Base-by-base conservation (phyloP, 1,140 invertebrate genomes). In the Thaumetopoea pityocampa region DNA sequence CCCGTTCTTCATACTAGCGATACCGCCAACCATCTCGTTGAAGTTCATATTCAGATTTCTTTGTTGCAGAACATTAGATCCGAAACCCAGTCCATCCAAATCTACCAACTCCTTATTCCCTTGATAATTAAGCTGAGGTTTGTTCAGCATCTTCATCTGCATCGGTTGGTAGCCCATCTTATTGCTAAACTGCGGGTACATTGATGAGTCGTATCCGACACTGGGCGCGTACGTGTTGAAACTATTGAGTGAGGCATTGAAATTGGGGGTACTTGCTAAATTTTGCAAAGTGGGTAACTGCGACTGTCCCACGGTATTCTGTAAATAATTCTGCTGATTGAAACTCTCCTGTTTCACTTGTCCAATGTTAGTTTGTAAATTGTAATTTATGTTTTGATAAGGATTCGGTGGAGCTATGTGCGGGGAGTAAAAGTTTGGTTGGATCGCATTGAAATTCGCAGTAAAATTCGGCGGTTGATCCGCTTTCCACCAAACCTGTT, bases 141-240 rank as follows among this genome's bases (percentile, higher is more conserved):
- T 71, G 23, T 68, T 60, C 36, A 54, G 19, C 29, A 63, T 52
- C 30, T 67, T 61, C 52, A 61, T 56, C 17, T 66, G 61, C 9
- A 67, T 10, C 2, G 65, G 63, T 15, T 61, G 73, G 55, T 64
- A 78, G 5, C 45, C 32, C 3, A 73, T 30, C 36, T 73, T 81
- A 16, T 59, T 70, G 20, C 10, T 49, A 36, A 80, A 83, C 22
- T 80, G 71, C 0, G 78, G 76, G 44, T 83, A 83, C 73, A 83
- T 74, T 0, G 73, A 48, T 1, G 78, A 64, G 28, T 83, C 78
- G 36, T 80, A 83, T 3, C 55, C 49, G 2, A 74, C 62, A 0
- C 58, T n/a, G 0, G 62, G 36, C 0, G 62, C 50, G 48, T 74
- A 80, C 1, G 52, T 44, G 5, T 37, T 46, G 17, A 71, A 77